These are phyloP conservation scores for Morelia viridis DNA, from an alignment of 2,797 vertebrate species.

Conservation along the genomic window DNA sequence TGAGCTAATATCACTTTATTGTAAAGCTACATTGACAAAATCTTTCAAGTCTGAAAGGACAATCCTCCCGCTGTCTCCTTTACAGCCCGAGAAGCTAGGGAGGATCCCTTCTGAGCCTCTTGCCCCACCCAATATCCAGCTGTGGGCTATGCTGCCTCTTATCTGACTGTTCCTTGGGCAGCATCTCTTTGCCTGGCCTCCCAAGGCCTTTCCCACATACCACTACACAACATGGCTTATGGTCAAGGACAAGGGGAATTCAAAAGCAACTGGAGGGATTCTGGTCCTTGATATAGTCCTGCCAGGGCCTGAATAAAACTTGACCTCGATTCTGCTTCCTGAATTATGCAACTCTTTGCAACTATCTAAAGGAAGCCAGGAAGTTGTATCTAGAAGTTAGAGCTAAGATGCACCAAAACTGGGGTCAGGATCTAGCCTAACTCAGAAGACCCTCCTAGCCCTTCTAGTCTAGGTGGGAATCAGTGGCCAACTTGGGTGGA, in stretches of 20 bases:
- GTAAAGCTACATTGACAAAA: not conserved
- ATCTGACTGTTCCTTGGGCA: not conserved
- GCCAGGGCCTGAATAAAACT: not conserved
- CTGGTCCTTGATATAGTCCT: not conserved
- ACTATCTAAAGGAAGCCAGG: not conserved
- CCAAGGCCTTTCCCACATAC: no score
- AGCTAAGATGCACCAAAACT: not conserved
- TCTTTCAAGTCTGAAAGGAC: not conserved
- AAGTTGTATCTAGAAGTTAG: not conserved
- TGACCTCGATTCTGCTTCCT: not conserved
- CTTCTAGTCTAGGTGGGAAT: not conserved
- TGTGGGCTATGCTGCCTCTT: not conserved
- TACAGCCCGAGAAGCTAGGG: no score
- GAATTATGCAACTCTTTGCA: not conserved
- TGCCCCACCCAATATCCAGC: not conserved
- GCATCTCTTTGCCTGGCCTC: not conserved
- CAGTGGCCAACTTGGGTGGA: not conserved
- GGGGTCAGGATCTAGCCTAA: not conserved
- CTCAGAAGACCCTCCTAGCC: not conserved
- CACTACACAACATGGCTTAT: not conserved
- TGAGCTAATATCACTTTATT: not conserved
- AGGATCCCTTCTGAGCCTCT: not conserved
- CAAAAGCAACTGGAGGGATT: not conserved
- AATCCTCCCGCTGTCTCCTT: not conserved
- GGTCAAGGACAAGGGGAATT: not conserved